Base-by-base conservation (phyloP, 2,888 invertebrate genomes). In the Mythimna albipuncta region DNA sequence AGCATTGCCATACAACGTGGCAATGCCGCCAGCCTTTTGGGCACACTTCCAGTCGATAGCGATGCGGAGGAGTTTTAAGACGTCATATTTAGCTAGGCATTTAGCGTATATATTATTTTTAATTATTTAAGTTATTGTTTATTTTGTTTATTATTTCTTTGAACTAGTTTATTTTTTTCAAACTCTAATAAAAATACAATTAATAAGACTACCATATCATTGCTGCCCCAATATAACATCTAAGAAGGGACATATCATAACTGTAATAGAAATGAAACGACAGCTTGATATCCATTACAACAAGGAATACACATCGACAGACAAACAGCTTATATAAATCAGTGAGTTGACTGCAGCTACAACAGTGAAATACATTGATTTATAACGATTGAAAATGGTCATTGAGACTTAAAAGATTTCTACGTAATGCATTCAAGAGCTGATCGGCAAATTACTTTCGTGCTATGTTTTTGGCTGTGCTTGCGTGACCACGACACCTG, bases 341-440 rank as follows among this genome's bases (percentile, higher is more conserved):
- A 75, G 6, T 6, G 13, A 61, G 26, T 47, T n/a, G 2, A 64
- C 19, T 65, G 41, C 55, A 66, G 11, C 66, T 72, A 67, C 52
- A 64, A 64, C 64, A 57, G 59, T 10, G 16, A 61, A 50, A 11
- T 35, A n/a, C 26, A 75, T 72, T 74, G 75, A 75, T 74, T 75
- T 64, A 74, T 64, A 38, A 13, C 47, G 13, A 26, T 44, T 68
- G 16, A 16, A 0, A 47, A 6, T 47, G 6, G 38, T 21, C 52
- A 55, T 59, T 59, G 50, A 13, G 35, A 47, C 35, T 38, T 26
- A 38, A 26, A 74, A 55, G 65, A 74, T 75, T 68, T 64, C 67
- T 21, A 44, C 11, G 11, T 11, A 47, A n/a, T 35, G 26, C 26
- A 13, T 58, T 67, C 47, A 19, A 72, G 44, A 59, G 44, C 1